Percentiles rank a stretch among this genome's conserved stretches.
phyloP scores from a whole-genome alignment of 2,888 invertebrate genomes.

The Sinodicranocentrus sp. region DNA sequence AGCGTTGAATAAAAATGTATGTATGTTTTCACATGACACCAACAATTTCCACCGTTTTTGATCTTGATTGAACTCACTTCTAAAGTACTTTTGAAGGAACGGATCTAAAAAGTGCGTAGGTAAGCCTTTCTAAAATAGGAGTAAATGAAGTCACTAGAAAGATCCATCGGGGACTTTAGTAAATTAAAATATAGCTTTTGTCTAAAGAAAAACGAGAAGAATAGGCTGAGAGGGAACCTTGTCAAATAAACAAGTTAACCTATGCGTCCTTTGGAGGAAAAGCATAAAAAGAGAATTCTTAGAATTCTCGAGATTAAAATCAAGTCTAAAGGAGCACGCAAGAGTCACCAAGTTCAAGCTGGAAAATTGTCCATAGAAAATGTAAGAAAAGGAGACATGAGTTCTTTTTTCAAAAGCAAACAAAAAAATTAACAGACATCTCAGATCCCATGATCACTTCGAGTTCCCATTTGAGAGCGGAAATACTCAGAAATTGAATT shows the following conservation, averaged over 20 bases:
- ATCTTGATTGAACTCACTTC: conserved; percentile 6
- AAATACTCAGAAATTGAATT: conserved; percentile 42
- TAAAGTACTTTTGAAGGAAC: not conserved
- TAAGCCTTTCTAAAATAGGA: no score
- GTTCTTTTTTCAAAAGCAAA: no score
- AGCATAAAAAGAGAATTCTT: not conserved
- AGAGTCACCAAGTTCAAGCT: not conserved
- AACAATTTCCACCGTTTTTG: conserved; percentile 25
- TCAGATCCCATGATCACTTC: not conserved
- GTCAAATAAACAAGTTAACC: conserved; percentile 15
- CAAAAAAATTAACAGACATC: no score
- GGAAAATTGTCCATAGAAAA: not conserved
- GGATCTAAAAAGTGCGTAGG: not conserved
- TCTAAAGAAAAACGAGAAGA: not conserved
- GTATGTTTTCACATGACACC: conserved; percentile 27
- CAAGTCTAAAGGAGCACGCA: not conserved
- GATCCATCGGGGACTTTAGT: no score
- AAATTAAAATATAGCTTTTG: no score
- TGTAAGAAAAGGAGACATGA: not conserved
- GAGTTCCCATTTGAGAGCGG: not conserved
- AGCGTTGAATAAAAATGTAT: not conserved
- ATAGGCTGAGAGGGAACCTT: not conserved
- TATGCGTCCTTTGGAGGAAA: not conserved
- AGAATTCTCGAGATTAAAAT: conserved; percentile 1
- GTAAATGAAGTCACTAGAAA: no score